phyloP scores from a whole-genome alignment of 1,140 invertebrate species.

The Drosophila prosaltans region DNA sequence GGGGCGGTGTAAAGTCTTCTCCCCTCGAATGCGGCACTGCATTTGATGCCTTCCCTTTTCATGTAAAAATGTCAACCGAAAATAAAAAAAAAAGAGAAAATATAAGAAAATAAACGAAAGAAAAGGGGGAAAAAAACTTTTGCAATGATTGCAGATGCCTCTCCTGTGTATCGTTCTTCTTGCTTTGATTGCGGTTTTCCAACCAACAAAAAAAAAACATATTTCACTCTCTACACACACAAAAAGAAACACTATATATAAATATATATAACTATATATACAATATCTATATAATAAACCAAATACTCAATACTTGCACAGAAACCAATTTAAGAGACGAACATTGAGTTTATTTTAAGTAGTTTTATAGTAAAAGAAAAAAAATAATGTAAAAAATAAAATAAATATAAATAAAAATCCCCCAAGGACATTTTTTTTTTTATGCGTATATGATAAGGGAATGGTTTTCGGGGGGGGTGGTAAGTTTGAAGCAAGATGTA shows the following conservation, averaged over 20 bases:
- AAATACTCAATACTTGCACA: constrained; percentile 27
- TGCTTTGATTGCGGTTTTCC: constrained; percentile 15
- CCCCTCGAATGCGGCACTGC: constrained; percentile 42
- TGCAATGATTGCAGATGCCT: constrained; percentile 41
- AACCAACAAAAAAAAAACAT: constrained; percentile 4
- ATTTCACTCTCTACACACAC: not conserved
- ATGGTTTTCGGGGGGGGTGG: not conserved
- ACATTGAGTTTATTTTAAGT: constrained; percentile 76
- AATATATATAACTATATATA: too few species aligned
- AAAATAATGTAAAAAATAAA: not conserved
- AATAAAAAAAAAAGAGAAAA: constrained; percentile 12
- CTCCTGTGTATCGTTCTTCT: constrained; percentile 16
- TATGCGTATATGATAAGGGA: constrained; percentile 38
- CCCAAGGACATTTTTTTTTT: constrained; percentile 39
- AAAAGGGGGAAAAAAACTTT: constrained; percentile 30
- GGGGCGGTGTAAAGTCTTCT: constrained; percentile 33
- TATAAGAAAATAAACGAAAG: constrained; percentile 2
- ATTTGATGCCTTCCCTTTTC: constrained; percentile 74
- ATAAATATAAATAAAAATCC: constrained; percentile 38
- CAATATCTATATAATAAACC: not conserved
- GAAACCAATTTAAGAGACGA: constrained; percentile 68
- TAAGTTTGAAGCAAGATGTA: not conserved
- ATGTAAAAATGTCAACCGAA: constrained; percentile 71
- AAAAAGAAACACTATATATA: not conserved
- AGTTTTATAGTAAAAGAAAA: constrained; percentile 56